phyloP scores from a whole-genome alignment of 2,888 invertebrate genomes.

The Chalcosyrphus nemorum region DNA sequence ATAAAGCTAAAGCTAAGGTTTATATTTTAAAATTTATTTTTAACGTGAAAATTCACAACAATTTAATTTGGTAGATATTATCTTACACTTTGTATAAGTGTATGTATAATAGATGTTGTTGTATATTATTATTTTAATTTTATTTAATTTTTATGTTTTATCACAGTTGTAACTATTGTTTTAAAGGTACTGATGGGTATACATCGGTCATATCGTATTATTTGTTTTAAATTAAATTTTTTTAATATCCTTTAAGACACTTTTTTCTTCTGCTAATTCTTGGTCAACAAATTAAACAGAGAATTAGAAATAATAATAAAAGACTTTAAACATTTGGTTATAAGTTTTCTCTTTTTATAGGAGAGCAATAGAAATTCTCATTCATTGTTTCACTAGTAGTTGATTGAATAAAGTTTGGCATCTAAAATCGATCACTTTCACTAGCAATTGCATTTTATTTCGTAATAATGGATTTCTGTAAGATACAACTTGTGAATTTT shows the following conservation, averaged over 20 bases:
- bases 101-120: conserved; percentile 58
- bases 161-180: conserved; percentile 71
- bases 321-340: background rate
- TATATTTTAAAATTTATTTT: conserved; percentile 36
- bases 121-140: conserved; percentile 38
- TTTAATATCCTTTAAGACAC: conserved; percentile 64
- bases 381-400: conserved; percentile 53
- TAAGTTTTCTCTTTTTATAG: conserved; percentile 4
- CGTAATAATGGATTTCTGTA: conserved; percentile 28
- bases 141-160: conserved; percentile 48
- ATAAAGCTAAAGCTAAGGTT: conserved; percentile 43
- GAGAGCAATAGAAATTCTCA: conserved; percentile 8
- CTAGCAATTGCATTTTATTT: conserved; percentile 63
- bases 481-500: conserved; percentile 29
- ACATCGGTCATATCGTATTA: conserved; percentile 53
- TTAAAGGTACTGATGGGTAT: conserved; percentile 69
- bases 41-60: conserved; percentile 74
- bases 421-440: conserved; percentile 50
- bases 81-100: conserved; percentile 67
- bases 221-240: background rate
- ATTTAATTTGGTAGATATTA: conserved; percentile 21
- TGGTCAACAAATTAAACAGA: conserved; percentile 21
- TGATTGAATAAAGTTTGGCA: conserved; percentile 46
- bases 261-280: conserved; percentile 27
- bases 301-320: conserved; percentile 13